Percentiles rank a stretch among this genome's conserved stretches.
Evolutionary conservation across 2,797 vertebrate species (phyloP).

Genomic region (Kryptolebias ocellatus): DNA sequence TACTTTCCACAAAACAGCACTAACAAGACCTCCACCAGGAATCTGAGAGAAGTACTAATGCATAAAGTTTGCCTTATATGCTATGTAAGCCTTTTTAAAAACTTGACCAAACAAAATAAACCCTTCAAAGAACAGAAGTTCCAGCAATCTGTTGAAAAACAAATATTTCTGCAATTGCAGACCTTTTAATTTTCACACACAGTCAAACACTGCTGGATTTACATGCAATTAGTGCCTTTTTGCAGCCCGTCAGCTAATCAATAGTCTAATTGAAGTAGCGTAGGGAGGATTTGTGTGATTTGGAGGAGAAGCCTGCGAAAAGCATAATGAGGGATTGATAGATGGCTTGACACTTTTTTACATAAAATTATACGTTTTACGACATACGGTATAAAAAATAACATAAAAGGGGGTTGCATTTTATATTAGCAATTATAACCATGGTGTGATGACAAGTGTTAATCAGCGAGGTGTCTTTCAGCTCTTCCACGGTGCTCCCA

Average conservation of each 20-base stretch:
- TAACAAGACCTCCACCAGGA: background rate
- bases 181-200: slow-evolving; percentile 10
- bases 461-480: too few species aligned
- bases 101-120: too few species aligned
- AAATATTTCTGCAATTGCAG: slow-evolving; percentile 6
- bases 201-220: background rate
- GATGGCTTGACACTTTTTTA: slow-evolving; percentile 14
- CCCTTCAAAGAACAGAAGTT: background rate
- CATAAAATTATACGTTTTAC: background rate
- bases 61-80: too few species aligned
- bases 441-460: too few species aligned
- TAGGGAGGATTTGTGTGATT: slow-evolving; percentile 34
- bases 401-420: too few species aligned
- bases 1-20: too few species aligned
- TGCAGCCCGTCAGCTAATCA: slow-evolving; percentile 44
- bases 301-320: slow-evolving; percentile 16
- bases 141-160: background rate
- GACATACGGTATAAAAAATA: background rate
- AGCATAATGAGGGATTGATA: slow-evolving; percentile 50
- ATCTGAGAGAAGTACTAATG: background rate
- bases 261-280: slow-evolving; percentile 50
- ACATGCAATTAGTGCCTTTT: slow-evolving; percentile 19
- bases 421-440: too few species aligned
- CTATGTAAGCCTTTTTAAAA: too few species aligned
- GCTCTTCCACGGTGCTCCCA: too few species aligned